Percentiles rank a stretch among this genome's conserved stretches.
phyloP scores from a whole-genome alignment of 2,797 vertebrate genomes.

The Poliocrania exsul region DNA sequence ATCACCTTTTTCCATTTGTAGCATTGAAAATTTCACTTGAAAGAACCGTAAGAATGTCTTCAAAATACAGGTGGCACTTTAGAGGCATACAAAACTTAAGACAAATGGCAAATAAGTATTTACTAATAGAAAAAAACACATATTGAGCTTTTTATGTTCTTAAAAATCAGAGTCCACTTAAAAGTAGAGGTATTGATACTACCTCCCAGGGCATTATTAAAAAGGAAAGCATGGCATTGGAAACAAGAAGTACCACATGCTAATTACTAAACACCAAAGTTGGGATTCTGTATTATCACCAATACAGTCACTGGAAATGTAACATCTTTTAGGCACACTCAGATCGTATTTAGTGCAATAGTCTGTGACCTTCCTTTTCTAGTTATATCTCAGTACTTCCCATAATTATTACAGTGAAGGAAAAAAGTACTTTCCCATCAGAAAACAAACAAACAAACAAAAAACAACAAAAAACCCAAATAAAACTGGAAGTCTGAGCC shows the following conservation, averaged over 20 bases:
- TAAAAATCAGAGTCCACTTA: slow-evolving; percentile 12
- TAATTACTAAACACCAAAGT: neutral
- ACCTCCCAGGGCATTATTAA: neutral
- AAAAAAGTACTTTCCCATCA: neutral
- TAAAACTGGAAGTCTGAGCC: neutral
- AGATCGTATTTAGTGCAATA: neutral
- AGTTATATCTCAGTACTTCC: neutral
- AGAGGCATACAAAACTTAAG: slow-evolving; percentile 34
- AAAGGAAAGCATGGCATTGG: neutral
- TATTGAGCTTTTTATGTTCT: neutral
- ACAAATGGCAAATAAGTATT: slow-evolving; percentile 16
- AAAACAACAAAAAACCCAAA: too few relatives aligned
- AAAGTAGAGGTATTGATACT: neutral
- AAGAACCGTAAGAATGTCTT: neutral
- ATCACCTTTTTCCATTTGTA: neutral
- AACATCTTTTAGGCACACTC: neutral
- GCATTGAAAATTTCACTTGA: slow-evolving; percentile 1
- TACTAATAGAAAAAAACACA: neutral
- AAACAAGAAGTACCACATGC: neutral
- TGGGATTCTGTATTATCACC: neutral
- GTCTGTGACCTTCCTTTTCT: neutral
- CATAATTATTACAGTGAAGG: neutral
- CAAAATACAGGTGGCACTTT: slow-evolving; percentile 15
- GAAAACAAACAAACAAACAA: neutral
- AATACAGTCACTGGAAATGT: neutral